phyloP scores from a whole-genome alignment of 1,140 invertebrate genomes.

The Macrosteles quadrilineatus region DNA sequence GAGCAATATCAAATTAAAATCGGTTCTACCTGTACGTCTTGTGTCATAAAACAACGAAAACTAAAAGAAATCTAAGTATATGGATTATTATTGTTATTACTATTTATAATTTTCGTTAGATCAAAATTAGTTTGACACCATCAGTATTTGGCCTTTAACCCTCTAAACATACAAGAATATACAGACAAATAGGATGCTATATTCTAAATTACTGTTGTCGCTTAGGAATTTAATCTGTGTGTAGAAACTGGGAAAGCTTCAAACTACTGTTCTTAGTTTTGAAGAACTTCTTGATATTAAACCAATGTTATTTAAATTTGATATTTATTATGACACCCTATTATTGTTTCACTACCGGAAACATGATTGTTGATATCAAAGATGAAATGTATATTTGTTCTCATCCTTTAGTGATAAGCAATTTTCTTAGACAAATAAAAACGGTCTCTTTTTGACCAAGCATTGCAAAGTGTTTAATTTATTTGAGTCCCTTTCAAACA shows the following conservation, averaged over 20 bases:
- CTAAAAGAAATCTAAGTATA: not conserved
- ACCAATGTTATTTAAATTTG: not conserved
- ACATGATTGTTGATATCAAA: not conserved
- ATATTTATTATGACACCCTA: not conserved
- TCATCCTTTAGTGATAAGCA: conserved; percentile 20
- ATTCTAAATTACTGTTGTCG: conserved; percentile 23
- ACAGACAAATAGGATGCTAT: conserved; percentile 10
- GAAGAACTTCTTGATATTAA: not conserved
- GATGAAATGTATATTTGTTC: conserved; percentile 13
- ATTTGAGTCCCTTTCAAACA: too few species aligned
- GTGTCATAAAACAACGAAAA: not conserved
- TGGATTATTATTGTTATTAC: too few species aligned
- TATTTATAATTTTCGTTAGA: too few species aligned
- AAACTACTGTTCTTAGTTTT: not conserved
- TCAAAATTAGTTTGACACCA: too few species aligned
- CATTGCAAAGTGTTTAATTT: too few species aligned
- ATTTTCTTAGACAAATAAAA: conserved; percentile 24
- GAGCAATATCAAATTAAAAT: not conserved
- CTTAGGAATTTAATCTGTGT: not conserved
- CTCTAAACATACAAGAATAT: not conserved
- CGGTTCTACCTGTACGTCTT: not conserved
- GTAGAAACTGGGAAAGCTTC: conserved; percentile 10
- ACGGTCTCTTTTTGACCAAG: conserved; percentile 19
- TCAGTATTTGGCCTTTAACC: not conserved
- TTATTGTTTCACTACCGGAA: not conserved